These are phyloP conservation scores for Smutsia temminckii DNA, from an alignment of 2,797 vertebrate genomes.

Conservation along the genomic window DNA sequence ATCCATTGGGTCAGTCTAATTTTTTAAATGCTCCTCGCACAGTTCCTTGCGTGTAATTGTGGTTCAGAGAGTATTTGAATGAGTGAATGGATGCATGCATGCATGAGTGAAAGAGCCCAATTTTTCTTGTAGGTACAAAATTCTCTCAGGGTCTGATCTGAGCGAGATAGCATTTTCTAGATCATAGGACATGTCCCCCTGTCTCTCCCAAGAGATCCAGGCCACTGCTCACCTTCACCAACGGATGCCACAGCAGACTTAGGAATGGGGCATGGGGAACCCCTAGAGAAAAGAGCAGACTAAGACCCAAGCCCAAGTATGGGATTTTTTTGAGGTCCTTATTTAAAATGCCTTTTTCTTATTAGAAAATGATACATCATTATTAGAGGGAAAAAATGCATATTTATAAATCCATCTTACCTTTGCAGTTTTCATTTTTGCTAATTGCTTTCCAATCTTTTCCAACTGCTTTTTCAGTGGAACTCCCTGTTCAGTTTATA, in stretches of 20 bases:
- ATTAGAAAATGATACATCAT: not conserved
- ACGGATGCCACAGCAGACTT: not conserved
- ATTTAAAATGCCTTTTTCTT: constrained; percentile 51
- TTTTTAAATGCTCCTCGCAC: not conserved
- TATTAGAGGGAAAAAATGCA: not conserved
- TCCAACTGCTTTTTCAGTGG: not conserved
- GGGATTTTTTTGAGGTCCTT: not conserved
- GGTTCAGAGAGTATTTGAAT: not conserved
- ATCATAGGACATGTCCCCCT: not conserved
- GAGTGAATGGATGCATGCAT: not conserved
- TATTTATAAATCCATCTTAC: not conserved
- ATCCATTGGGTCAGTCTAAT: not conserved
- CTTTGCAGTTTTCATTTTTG: not conserved
- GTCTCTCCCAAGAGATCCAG: not conserved
- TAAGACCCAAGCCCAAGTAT: not conserved
- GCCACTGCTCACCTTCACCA: not conserved
- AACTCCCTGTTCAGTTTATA: not conserved
- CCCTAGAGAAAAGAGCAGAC: not conserved
- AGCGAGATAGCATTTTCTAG: not conserved
- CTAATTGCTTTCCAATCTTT: not conserved
- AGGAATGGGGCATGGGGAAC: not conserved
- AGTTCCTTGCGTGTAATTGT: not conserved
- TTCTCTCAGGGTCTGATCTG: not conserved
- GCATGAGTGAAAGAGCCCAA: not conserved
- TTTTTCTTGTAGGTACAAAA: not conserved